Percentiles rank a stretch among this genome's conserved stretches.
These are phyloP conservation scores for Myrmophylax atrothorax DNA, from an alignment of 2,113 vertebrate species.

Conservation along the genomic window DNA sequence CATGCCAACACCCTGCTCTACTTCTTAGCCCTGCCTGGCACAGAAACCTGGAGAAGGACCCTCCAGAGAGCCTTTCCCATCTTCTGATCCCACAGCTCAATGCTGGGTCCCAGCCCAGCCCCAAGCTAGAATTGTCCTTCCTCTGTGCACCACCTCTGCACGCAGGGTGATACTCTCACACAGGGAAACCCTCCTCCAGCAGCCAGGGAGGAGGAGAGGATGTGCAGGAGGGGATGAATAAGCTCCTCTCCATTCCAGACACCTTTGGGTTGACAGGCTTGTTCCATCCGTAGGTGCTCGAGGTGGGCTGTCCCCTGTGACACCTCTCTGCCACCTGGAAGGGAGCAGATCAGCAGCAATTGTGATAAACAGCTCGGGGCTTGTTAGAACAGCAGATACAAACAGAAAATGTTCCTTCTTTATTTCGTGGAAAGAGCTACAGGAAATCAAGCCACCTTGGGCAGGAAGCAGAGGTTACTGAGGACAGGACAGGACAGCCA, in stretches of 20 bases:
- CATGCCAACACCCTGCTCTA: neutral
- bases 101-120: neutral
- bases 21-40: neutral
- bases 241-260: neutral
- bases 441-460: neutral
- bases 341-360: neutral
- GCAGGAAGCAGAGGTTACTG: slow-evolving; percentile 52
- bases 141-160: neutral
- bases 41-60: neutral
- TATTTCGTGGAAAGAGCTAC: neutral
- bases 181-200: neutral
- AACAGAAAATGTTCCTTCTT: slow-evolving; percentile 14
- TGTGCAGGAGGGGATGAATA: neutral
- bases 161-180: neutral
- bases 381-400: neutral
- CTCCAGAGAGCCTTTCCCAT: neutral
- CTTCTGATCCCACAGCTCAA: neutral
- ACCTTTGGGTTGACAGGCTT: neutral
- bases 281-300: neutral
- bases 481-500: neutral
- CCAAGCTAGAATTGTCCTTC: neutral
- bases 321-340: neutral
- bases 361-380: neutral
- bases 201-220: neutral
- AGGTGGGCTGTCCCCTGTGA: neutral